These are phyloP conservation scores for Ictidomys tridecemlineatus DNA, from an alignment of 2,113 vertebrate genomes.

Conservation along the genomic window DNA sequence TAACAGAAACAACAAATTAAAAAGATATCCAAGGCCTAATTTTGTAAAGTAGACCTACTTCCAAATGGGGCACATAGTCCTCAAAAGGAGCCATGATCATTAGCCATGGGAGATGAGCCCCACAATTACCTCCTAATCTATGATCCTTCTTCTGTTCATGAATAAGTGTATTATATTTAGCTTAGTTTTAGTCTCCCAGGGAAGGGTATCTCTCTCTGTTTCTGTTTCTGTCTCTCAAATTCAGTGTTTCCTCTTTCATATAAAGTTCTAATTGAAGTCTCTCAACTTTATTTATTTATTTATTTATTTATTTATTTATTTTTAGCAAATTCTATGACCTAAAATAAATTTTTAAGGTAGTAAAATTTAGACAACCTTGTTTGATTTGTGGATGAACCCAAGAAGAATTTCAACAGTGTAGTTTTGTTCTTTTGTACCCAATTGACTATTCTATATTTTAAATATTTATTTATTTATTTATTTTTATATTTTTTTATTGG, in stretches of 20 bases:
- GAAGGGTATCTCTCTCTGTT: not conserved
- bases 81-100: not conserved
- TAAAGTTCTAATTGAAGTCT: not conserved
- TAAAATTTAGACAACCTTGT: not conserved
- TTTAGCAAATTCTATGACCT: not conserved
- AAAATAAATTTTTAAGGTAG: not conserved
- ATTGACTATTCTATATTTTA: not conserved
- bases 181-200: not conserved
- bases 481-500: too few species aligned
- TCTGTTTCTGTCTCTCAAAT: too few species aligned
- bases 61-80: accelerated
- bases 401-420: not conserved
- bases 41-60: not conserved
- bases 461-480: not conserved
- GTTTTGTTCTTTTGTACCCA: not conserved
- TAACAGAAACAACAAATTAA: not conserved
- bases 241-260: not conserved
- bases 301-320: too few species aligned
- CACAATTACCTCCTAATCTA: not conserved
- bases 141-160: not conserved
- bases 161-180: not conserved
- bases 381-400: not conserved
- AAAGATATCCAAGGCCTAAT: not conserved
- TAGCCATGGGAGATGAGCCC: not conserved
- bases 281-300: too few species aligned